Base-by-base conservation (phyloP, 1,140 invertebrate species). In the Himalopsyche phryganea region DNA sequence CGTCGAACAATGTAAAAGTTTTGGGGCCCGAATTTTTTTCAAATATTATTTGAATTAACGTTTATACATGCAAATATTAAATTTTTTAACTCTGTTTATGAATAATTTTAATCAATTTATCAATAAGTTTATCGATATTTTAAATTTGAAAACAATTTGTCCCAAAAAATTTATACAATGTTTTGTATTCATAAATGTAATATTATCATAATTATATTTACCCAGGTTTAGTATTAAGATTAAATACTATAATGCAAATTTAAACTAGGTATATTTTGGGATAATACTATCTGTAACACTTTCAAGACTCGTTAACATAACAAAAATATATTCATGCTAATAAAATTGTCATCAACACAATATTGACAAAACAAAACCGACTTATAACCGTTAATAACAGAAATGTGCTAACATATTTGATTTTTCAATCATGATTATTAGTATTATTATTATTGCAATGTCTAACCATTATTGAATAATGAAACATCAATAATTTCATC, bases 211-310 rank as follows among this genome's bases (percentile, higher is more conserved):
- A 28, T 28, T 3, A 3, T 40, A 40, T 40, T 40, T 40, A 40
- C 15, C 11, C 5, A 40, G n/a, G 4, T 13, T 40, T 40, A 13
- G 11, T 40, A 6, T 40, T 13, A 40, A 13, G 38, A 15, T 40
- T 40, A 5, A 40, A 13, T 40, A 13, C n/a, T 4, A 40, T 40
- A 40, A 40, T 40, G 11, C 38, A 45, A 15, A n/a, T 44, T 23
- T 20, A 17, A 49, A 40, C 53, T 56, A 49, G 47, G 53, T 56
- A 56, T 56, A 32, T 56, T 56, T 56, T 56, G 53, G 53, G 53
- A 56, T 56, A 48, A 10, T 28, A 47, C 28, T 13, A 18, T 56
- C 23, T 14, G 38, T 48, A 56, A 40, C 11, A 40, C 38, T 13
- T 13, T 40, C 38, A 40, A 40, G 23, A 40, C 15, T 40, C 15